phyloP scores from a whole-genome alignment of 2,113 vertebrate genomes.

The Taurulus bubalis region DNA sequence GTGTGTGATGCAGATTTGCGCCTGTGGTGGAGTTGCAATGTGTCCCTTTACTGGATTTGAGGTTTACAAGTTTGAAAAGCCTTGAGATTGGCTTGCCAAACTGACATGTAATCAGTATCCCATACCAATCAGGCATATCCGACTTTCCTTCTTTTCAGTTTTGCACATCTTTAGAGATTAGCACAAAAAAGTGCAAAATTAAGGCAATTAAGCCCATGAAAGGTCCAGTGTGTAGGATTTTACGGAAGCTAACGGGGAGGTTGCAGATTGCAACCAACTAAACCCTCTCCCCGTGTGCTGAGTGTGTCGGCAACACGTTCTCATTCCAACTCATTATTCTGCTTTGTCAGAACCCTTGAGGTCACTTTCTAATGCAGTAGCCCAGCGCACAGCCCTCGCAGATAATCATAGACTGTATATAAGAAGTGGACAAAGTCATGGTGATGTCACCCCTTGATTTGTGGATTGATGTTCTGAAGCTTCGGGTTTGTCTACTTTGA shows the following conservation, averaged over 20 bases:
- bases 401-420: too few species aligned
- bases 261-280: not conserved
- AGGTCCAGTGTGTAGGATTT: not conserved
- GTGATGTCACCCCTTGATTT: too few species aligned
- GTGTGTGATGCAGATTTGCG: not conserved
- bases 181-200: not conserved
- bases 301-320: not conserved
- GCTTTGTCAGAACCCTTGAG: too few species aligned
- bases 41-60: conserved; percentile 2
- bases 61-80: not conserved
- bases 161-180: not conserved
- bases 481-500: too few species aligned
- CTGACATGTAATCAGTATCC: not conserved
- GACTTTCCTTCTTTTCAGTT: not conserved
- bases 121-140: not conserved
- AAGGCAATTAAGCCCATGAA: not conserved
- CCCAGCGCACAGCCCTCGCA: too few species aligned
- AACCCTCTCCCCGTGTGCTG: not conserved
- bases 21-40: not conserved
- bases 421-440: too few species aligned
- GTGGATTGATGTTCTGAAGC: too few species aligned
- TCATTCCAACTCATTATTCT: too few species aligned
- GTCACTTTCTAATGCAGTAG: too few species aligned
- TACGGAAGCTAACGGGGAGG: not conserved
- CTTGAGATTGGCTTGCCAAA: not conserved